phyloP scores from a whole-genome alignment of 2,113 vertebrate species.

The Sciurus niger region DNA sequence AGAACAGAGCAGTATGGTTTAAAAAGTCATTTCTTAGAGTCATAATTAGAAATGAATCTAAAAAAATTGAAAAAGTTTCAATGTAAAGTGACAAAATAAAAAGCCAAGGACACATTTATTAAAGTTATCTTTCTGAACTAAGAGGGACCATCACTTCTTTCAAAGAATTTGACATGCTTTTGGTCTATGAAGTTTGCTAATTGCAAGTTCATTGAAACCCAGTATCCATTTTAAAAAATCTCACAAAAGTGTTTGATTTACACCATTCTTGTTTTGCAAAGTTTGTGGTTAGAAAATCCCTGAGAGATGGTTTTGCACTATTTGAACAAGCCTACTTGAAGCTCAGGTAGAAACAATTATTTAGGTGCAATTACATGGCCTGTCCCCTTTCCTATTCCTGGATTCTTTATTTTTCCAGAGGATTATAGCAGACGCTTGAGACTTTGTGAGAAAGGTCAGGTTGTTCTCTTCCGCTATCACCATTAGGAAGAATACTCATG shows the following conservation, averaged over 20 bases:
- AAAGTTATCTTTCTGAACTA: conserved; percentile 32
- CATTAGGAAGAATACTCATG: conserved; percentile 56
- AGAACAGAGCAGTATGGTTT: neutral
- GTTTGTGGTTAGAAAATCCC: conserved; percentile 63
- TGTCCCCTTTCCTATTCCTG: conserved; percentile 41
- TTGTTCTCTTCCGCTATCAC: conserved; percentile 57
- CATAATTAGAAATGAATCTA: conserved; percentile 14
- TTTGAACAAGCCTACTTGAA: conserved; percentile 52
- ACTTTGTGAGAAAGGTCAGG: conserved; percentile 70
- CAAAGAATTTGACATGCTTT: neutral
- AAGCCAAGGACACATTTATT: neutral
- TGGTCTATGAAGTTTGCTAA: neutral
- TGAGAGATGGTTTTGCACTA: conserved; percentile 49
- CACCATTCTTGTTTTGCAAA: conserved; percentile 32
- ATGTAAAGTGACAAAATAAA: neutral
- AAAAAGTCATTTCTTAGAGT: conserved; percentile 7
- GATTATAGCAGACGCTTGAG: conserved; percentile 59
- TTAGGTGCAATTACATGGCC: conserved; percentile 58
- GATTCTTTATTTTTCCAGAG: conserved; percentile 58
- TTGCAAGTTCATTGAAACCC: conserved; percentile 26
- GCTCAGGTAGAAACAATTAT: conserved; percentile 62
- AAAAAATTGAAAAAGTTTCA: neutral
- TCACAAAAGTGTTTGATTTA: conserved; percentile 57
- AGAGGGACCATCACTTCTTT: neutral
- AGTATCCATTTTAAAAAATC: conserved; percentile 53